Evolutionary conservation across 2,113 vertebrate species (phyloP).

Genomic region (Solea senegalensis): DNA sequence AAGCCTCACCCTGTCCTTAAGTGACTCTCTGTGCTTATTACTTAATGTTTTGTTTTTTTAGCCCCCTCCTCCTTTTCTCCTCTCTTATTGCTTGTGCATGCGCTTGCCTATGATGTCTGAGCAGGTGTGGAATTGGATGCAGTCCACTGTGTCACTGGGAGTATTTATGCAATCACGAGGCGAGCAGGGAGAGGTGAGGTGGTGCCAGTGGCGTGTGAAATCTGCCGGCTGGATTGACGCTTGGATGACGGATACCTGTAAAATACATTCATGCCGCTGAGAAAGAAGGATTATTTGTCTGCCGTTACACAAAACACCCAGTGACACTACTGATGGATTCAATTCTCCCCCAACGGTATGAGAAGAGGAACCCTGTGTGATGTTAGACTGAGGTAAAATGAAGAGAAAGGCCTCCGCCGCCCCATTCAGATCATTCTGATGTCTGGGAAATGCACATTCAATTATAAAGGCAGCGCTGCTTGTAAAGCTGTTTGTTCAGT

Average conservation of each 20-base stretch:
- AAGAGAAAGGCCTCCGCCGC: conserved; percentile 57
- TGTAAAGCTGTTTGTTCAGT: conserved; percentile 72
- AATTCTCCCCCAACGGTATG: conserved; percentile 38
- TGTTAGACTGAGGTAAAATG: conserved; percentile 65
- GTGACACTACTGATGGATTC: conserved; percentile 68
- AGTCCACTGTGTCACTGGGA: conserved; percentile 70
- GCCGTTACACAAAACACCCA: conserved; percentile 74
- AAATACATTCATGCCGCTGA: conserved; percentile 82
- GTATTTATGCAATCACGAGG: conserved; percentile 75
- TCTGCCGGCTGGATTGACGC: conserved; percentile 80
- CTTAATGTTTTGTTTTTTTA: conserved; percentile 3
- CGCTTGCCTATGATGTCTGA: conserved; percentile 59
- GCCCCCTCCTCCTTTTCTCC: not conserved
- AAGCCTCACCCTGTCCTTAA: conserved; percentile 34
- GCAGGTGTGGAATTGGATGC: conserved; percentile 73
- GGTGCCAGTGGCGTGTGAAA: conserved; percentile 86
- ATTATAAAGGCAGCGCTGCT: conserved; percentile 77
- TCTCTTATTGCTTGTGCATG: conserved; percentile 47
- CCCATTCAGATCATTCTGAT: conserved; percentile 69
- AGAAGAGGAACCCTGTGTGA: conserved; percentile 62
- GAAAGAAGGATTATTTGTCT: conserved; percentile 68
- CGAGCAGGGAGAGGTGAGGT: conserved; percentile 67
- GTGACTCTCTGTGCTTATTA: conserved; percentile 45
- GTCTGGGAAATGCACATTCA: conserved; percentile 75
- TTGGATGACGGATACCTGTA: conserved; percentile 83